Conservation (phyloP, 2,113 vertebrate species). For the Atrichornis clamosus region DNA sequence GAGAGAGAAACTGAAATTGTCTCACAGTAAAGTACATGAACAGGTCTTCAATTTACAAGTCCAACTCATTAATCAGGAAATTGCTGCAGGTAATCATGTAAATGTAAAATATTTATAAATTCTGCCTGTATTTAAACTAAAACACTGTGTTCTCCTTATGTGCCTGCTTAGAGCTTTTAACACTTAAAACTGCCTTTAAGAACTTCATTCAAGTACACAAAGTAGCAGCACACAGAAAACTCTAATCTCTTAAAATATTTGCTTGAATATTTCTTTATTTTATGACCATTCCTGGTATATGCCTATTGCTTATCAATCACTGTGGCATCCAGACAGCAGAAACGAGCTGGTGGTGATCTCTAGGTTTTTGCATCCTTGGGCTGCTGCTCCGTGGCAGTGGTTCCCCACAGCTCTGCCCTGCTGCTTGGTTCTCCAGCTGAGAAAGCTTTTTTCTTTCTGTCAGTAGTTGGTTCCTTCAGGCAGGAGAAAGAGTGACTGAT, state of each 20-base stretch:
- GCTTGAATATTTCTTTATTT: background rate
- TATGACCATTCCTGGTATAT: background rate
- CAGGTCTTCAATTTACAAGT: slow-evolving; percentile 94
- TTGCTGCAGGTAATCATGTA: slow-evolving; percentile 73
- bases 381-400: background rate
- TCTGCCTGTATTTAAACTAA: background rate
- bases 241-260: background rate
- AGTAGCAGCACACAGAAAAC: background rate
- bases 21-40: slow-evolving; percentile 93
- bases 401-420: background rate
- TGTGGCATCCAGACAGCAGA: background rate
- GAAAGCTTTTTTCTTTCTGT: background rate
- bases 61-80: slow-evolving; percentile 88
- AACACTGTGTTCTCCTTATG: background rate
- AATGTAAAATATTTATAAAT: background rate
- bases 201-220: background rate
- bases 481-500: background rate
- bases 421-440: background rate
- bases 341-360: background rate
- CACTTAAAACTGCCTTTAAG: background rate
- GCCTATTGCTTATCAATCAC: background rate
- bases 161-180: background rate
- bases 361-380: background rate
- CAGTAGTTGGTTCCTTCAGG: background rate
- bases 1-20: slow-evolving; percentile 94